A percentile compares a stretch with the other conserved stretches of the same genome.
phyloP scores from a whole-genome alignment of 2,797 vertebrate species.

The Hoplostethus mediterraneus region DNA sequence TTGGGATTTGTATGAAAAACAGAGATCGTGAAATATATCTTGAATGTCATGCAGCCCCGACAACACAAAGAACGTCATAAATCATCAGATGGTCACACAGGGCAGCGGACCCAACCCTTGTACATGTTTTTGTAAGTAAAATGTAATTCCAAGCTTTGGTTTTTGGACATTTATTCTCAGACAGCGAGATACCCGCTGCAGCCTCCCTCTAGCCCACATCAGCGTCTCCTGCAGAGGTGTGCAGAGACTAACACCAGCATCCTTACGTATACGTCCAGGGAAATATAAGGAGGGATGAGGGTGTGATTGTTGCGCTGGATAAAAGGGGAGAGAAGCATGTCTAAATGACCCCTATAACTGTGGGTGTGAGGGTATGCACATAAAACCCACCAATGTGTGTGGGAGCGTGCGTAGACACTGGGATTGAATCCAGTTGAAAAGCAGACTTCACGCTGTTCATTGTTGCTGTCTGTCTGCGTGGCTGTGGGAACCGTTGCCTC shows the following conservation, averaged over 20 bases:
- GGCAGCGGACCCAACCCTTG: no score
- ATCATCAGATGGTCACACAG: no score
- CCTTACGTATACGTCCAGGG: neutral
- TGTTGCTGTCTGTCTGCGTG: conserved; percentile 47
- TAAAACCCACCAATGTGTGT: conserved; percentile 32
- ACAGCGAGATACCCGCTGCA: neutral
- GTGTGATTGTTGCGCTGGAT: conserved; percentile 10
- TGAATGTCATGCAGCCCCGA: neutral
- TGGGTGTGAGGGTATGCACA: conserved; percentile 28
- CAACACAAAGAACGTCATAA: no score
- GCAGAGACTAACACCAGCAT: neutral
- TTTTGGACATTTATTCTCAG: no score
- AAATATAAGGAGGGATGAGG: conserved; percentile 20
- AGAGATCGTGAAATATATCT: neutral
- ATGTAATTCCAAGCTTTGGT: no score
- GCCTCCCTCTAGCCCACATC: conserved; percentile 5
- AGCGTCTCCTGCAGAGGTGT: neutral
- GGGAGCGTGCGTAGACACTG: neutral
- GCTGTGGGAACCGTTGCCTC: conserved; percentile 32
- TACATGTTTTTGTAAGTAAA: no score
- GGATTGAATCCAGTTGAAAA: conserved; percentile 5
- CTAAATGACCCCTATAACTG: conserved; percentile 28
- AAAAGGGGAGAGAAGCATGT: conserved; percentile 36
- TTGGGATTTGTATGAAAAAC: neutral
- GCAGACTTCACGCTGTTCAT: conserved; percentile 17